phyloP scores from a whole-genome alignment of 2,888 invertebrate species.

The Drosophila mimica region DNA sequence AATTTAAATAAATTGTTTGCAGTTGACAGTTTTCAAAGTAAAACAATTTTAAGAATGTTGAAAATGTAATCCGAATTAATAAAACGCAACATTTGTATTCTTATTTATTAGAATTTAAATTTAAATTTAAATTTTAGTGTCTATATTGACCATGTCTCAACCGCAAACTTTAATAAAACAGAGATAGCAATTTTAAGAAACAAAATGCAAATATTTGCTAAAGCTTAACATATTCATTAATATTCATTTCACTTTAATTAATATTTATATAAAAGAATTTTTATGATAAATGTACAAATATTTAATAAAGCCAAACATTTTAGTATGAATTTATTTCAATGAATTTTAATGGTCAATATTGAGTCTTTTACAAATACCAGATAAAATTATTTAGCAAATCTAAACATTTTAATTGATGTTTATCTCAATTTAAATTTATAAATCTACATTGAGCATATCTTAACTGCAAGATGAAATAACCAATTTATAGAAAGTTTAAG shows the following conservation, averaged over 20 bases:
- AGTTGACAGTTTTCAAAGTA: not conserved
- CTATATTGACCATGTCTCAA: not conserved
- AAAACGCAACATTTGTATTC: not conserved
- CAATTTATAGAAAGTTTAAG: not conserved
- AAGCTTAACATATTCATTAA: not conserved
- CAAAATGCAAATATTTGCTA: not conserved
- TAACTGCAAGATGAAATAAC: not conserved
- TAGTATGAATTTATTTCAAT: not conserved
- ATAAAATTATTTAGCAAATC: not conserved
- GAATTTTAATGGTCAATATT: not conserved
- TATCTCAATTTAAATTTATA: not conserved
- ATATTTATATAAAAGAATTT: not conserved
- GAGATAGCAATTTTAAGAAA: not conserved
- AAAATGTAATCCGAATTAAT: not conserved
- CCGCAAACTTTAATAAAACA: not conserved
- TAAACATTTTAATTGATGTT: not conserved
- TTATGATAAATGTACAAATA: not conserved
- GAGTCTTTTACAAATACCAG: not conserved
- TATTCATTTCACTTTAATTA: not conserved
- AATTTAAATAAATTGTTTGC: constrained; percentile 20
- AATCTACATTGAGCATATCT: not conserved
- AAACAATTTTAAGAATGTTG: not conserved
- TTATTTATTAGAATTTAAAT: not conserved
- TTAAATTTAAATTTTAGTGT: not conserved
- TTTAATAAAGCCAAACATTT: not conserved